Evolutionary conservation across 2,113 vertebrate genomes (phyloP), one percentile per base, ranked within the genome.

Genomic region (Syngnathoides biaculeatus): DNA sequence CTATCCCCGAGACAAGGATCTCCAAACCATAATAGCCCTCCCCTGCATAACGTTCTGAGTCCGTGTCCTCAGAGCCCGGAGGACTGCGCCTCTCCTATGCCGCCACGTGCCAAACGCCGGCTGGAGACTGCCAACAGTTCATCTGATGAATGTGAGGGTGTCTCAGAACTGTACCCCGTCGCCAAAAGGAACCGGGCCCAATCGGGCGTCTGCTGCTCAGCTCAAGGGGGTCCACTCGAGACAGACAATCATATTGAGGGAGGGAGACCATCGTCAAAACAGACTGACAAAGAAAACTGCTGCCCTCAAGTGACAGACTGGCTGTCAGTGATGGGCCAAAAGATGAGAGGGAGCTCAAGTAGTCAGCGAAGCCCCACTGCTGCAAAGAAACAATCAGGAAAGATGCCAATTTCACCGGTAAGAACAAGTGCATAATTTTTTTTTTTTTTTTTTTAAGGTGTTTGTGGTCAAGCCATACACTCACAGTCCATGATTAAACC

Each of bases 311-410:
- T 79, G 10, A 85, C 82, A 53, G 94, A 95, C 79, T 99, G 97
- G 96, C 80, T 98, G 64, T 92, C 94, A 43, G 93, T 80, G 69
- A 88, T 98, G 85, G 91, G 94, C 63, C 93, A 93, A 80, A 96
- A 89, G 87, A 90, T 89, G 87, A 93, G 80, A 20, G 80, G 68
- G 57, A 85, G 86, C 60, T 69, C 82, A 0, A 67, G 76, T 4
- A 38, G 79, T 2, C 79, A 84, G 24, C 87, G 81, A 78, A 93
- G 82, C 30, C 87, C 91, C 6, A 74, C 63, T 56, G 15, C 20
- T 40, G 70, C 83, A 8, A 95, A 90, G 75, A 92, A 82, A 80
- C 92, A 86, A 19, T 93, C 93, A 0, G 58, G 84, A 42, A 93
- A 80, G 73, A 81, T 79, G 7, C 78, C 69, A 5, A 58, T 71